Base-by-base conservation (phyloP, 2,888 invertebrate genomes). In the Cerceris rybyensis region DNA sequence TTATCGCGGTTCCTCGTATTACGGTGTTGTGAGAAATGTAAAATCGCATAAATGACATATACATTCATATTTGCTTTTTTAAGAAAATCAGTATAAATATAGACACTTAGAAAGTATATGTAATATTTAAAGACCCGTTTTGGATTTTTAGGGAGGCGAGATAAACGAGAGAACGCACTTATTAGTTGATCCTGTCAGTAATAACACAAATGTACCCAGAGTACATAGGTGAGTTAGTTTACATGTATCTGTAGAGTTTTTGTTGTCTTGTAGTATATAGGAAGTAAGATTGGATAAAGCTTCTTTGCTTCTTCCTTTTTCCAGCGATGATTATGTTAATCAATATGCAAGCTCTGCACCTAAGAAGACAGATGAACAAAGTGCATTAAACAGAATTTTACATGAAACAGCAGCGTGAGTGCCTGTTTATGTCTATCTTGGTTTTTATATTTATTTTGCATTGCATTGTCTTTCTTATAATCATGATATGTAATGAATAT, bases 361-460 rank as follows among this genome's bases (percentile, higher is more conserved):
- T 9, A 95, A 96, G 90, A 97, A 96, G 93, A 96, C 96, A 66
- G 98, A 98, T 91, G 98, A 98, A 91, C 98, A 98, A 93, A 97
- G 97, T 88, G 98, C 97, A 0, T 94, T 98, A 63, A 97, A 96
- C 91, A 95, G 96, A 93, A 97, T 98, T 93, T 94, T 98, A 67
- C 97, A 97, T 90, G 97, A 97, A 93, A 97, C 97, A 80, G 97
- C 98, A 66, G 96, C 96, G 98, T 98, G 93, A 94, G 95, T 94
- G 52, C 70, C 59, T 72, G 60, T 58, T 43, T 72, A 70, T 75
- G 65, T 41, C 43, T 71, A 71, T 70, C 52, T 54, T 57, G 92
- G 42, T 17, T 57, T 69, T 76, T 70, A n/a, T 58, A 14, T 61
- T 68, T 64, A 42, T 54, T 14, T 80, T 58, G 64, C 63, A 41